phyloP scores from a whole-genome alignment of 2,888 invertebrate species.

The Melikaiella ostensackeni region DNA sequence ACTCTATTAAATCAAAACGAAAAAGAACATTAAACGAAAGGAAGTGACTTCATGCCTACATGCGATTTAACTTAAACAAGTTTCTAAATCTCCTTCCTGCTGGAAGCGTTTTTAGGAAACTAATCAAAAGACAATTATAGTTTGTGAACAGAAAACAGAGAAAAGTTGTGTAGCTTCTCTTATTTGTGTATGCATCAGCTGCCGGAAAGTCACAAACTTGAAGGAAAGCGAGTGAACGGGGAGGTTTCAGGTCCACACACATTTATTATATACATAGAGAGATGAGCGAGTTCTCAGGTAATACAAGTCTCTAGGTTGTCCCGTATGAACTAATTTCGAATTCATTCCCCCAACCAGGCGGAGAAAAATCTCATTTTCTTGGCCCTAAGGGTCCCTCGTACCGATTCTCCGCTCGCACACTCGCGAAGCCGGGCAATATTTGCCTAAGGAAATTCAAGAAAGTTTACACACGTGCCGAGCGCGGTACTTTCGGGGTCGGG shows the following conservation, averaged over 20 bases:
- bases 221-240: slow-evolving; percentile 12
- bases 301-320: slow-evolving; percentile 62
- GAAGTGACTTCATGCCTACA: not conserved
- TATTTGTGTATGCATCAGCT: slow-evolving; percentile 38
- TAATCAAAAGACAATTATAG: slow-evolving; percentile 40
- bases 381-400: slow-evolving; percentile 70
- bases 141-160: slow-evolving; percentile 37
- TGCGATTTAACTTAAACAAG: slow-evolving; percentile 29
- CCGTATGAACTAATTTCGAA: slow-evolving; percentile 74
- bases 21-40: not conserved
- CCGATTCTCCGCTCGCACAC: slow-evolving; percentile 54
- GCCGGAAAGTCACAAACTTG: slow-evolving; percentile 34
- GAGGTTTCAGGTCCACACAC: not conserved
- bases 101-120: slow-evolving; percentile 24
- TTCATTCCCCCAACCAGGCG: slow-evolving; percentile 65
- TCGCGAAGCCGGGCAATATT: slow-evolving; percentile 71
- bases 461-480: slow-evolving; percentile 73
- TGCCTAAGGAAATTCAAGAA: slow-evolving; percentile 76
- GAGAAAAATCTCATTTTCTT: slow-evolving; percentile 75
- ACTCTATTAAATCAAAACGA: slow-evolving; percentile 6
- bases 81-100: slow-evolving; percentile 14
- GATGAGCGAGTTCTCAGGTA: slow-evolving; percentile 52
- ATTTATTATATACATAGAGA: not conserved
- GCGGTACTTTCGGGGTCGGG: slow-evolving; percentile 60
- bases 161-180: slow-evolving; percentile 35